Base-by-base conservation (phyloP, 2,113 vertebrate genomes). In the Gallinago undulata region DNA sequence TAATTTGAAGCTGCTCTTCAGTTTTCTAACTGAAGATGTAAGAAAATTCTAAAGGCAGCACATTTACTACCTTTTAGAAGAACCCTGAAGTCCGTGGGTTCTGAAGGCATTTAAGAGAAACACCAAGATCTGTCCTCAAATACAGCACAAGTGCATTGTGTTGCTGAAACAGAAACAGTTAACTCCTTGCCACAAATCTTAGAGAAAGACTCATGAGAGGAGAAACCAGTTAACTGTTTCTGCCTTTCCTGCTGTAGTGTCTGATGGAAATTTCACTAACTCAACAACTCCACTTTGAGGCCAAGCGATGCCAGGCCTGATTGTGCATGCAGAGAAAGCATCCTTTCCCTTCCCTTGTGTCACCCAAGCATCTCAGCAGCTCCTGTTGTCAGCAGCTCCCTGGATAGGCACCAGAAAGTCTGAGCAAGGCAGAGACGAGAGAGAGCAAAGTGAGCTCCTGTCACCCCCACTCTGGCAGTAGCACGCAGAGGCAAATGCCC, bases 211-310 rank as follows among this genome's bases (percentile, higher is more conserved):
- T 66, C 73, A 78, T 77, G 76, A 87, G 59, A 84, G 31, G 37
- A 45, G 68, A 94, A 86, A 78, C 12, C 78, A 77, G 60, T 91
- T 95, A 80, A 90, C 90, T 80, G 78, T 62, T 90, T 89, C 68
- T 74, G 24, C 53, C 37, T 53, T 83, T 85, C 33, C 51, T 33
- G 18, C 56, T 94, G 33, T 73, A 53, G 27, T 39, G 55, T 95
- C 75, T 73, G 79, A 63, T 88, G 88, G 77, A 93, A 73, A 96
- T 95, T 93, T 96, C 77, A 90, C 89, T 90, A 96, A 94, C 96
- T 97, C 96, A 94, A 92, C 96, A 91, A 90, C 96, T 96, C 93
- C 93, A 84, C 91, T 4, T 87, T 87, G 95, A 97, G 95, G 92
- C 96, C 84, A 66, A 92, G 88, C 0, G 4, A n/a, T 89, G 93